Conservation (phyloP, 2,888 invertebrate species). For the Cryptus viduatorius region DNA sequence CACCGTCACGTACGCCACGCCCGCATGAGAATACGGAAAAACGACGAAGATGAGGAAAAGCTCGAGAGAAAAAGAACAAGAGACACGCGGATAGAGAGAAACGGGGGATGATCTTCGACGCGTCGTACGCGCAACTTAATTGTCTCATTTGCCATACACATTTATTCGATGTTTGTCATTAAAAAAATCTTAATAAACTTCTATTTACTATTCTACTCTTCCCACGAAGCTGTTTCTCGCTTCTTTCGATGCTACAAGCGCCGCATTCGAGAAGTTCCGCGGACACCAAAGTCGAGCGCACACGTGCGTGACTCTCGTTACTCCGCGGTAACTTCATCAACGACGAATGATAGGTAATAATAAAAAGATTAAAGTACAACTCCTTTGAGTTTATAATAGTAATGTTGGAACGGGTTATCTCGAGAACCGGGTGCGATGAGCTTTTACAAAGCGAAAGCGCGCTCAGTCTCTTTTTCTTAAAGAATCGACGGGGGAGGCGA, state of each 20-base stretch:
- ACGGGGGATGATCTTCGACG: slow-evolving; percentile 32
- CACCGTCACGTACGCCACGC: slow-evolving; percentile 66
- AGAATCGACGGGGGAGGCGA: slow-evolving; percentile 58
- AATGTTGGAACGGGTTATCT: slow-evolving; percentile 31
- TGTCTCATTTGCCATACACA: background rate
- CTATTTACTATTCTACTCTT: background rate
- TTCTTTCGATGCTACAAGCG: background rate
- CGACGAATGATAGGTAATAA: slow-evolving; percentile 58
- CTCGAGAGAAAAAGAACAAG: slow-evolving; percentile 21
- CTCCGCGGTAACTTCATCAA: slow-evolving; percentile 62
- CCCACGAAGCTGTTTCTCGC: background rate
- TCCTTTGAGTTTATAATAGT: slow-evolving; percentile 54
- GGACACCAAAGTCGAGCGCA: slow-evolving; percentile 16
- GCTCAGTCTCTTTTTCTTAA: slow-evolving; percentile 44
- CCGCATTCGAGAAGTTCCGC: background rate
- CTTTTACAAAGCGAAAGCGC: slow-evolving; percentile 39
- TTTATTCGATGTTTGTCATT: slow-evolving; percentile 6
- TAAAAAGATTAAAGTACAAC: slow-evolving; percentile 45
- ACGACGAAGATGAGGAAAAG: slow-evolving; percentile 2
- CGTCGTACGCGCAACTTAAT: slow-evolving; percentile 30
- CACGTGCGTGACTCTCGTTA: slow-evolving; percentile 63
- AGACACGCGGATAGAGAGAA: slow-evolving; percentile 6
- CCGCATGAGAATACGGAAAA: slow-evolving; percentile 51
- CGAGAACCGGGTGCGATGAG: slow-evolving; percentile 48
- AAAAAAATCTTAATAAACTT: background rate